A percentile compares a stretch with the other conserved stretches of the same genome.
Conservation (phyloP, 2,888 invertebrate genomes). For the Chymomyza procnemis region DNA sequence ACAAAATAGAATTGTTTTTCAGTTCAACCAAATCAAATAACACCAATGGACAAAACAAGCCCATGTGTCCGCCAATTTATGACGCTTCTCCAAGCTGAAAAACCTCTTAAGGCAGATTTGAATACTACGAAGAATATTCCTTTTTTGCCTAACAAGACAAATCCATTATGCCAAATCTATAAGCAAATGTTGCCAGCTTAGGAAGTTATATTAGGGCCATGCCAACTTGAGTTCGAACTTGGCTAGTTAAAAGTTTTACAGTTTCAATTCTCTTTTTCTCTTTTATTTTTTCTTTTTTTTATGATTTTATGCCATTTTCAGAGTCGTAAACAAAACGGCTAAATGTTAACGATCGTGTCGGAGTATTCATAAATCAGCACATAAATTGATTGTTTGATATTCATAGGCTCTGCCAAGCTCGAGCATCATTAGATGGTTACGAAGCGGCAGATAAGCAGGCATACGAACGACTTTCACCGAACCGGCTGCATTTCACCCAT, state of each 20-base stretch:
- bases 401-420: constrained; percentile 25
- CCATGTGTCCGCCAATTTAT: not conserved
- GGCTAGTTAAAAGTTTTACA: not conserved
- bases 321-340: constrained; percentile 37
- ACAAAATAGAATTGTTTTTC: not conserved
- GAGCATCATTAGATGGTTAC: constrained; percentile 9
- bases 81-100: not conserved
- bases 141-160: not conserved
- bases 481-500: not conserved
- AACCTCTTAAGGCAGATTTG: not conserved
- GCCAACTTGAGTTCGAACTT: not conserved
- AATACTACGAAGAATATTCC: not conserved
- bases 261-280: not conserved
- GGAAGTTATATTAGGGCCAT: not conserved
- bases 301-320: constrained; percentile 16
- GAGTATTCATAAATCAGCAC: constrained; percentile 27
- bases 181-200: not conserved
- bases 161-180: not conserved
- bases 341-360: constrained; percentile 30
- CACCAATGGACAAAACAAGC: not conserved
- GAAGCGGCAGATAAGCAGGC: not conserved
- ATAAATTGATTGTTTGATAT: constrained; percentile 38
- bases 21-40: not conserved
- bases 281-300: not conserved
- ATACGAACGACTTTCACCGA: not conserved